Conservation (phyloP, 2,797 vertebrate genomes). For the Malacoctenus gilli region DNA sequence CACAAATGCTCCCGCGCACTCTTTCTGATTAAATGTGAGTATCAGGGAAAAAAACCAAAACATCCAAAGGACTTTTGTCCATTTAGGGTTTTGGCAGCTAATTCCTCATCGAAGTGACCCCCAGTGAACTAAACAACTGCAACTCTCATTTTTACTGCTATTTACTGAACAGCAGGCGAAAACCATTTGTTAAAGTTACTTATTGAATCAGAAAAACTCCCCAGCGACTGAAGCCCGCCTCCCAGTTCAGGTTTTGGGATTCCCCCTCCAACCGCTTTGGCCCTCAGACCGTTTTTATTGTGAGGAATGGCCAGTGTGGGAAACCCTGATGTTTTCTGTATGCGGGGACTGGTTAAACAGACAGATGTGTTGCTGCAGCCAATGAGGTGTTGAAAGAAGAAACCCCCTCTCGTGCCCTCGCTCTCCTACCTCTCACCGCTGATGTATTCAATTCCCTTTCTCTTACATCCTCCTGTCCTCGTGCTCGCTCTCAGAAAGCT, state of each 20-base stretch:
- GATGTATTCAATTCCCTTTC: slow-evolving; percentile 16
- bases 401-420: slow-evolving; percentile 22
- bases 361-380: slow-evolving; percentile 31
- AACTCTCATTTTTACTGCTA: slow-evolving; percentile 3
- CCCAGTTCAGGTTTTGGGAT: slow-evolving; percentile 3
- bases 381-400: slow-evolving; percentile 66
- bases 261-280: slow-evolving; percentile 20
- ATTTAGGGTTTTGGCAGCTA: slow-evolving; percentile 15
- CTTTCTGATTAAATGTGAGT: slow-evolving; percentile 58
- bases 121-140: background rate
- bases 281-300: slow-evolving; percentile 9
- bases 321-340: slow-evolving; percentile 37
- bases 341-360: slow-evolving; percentile 34
- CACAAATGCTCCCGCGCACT: slow-evolving; percentile 56
- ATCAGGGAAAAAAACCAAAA: slow-evolving; percentile 32
- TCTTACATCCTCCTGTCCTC: background rate
- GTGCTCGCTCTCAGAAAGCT: background rate
- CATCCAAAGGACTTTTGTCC: slow-evolving; percentile 13
- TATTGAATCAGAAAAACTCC: background rate
- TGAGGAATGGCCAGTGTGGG: slow-evolving; percentile 35
- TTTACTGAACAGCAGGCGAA: too few species aligned
- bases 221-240: background rate
- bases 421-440: slow-evolving; percentile 21
- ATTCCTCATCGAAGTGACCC: background rate
- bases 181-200: too few species aligned